Base-by-base conservation (phyloP, 2,888 invertebrate species). In the Diabrotica balteata region DNA sequence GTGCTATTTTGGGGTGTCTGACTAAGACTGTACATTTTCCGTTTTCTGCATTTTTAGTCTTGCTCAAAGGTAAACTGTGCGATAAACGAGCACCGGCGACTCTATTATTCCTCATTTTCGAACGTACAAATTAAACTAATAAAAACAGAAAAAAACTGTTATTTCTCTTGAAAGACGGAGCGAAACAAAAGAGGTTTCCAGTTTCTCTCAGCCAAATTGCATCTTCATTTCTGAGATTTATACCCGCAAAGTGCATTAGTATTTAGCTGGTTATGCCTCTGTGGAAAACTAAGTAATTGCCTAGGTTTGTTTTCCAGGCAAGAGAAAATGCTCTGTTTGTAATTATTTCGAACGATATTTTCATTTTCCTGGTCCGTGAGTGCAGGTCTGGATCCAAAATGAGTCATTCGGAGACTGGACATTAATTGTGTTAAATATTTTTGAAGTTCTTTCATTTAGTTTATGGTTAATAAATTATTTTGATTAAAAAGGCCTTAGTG, bases 311-410 rank as follows among this genome's bases (percentile, higher is more conserved):
- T 66, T 65, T 58, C 59, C 53, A 17, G 51, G 44, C 50, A 42
- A 66, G 63, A 45, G 52, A 53, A 66, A 49, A 54, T 60, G 22
- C 53, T 54, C 44, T 43, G 43, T 17, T 54, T 55, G 64, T 63
- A 68, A 66, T 70, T 65, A 70, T 65, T 70, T 66, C 67, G 63
- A 63, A 66, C 63, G 59, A 63, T 68, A 60, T 68, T 68, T 68
- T 70, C 66, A 70, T 70, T 70, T 66, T 60, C 55, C 62, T 8
- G 32, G 11, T 2, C 32, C 5, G 4, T 32, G 3, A 5, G 32
- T 32, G 32, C 32, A 32, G 32, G 32, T 32, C 32, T 5, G 32
- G 32, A 32, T 32, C 32, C 32, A 32, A 32, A 32, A 32, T 4
- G 32, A 32, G 1, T 32, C 32, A 32, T 2, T 32, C 5, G 32